Evolutionary conservation across 2,888 invertebrate genomes (phyloP).

Genomic region (Nemotelus pantherinus): DNA sequence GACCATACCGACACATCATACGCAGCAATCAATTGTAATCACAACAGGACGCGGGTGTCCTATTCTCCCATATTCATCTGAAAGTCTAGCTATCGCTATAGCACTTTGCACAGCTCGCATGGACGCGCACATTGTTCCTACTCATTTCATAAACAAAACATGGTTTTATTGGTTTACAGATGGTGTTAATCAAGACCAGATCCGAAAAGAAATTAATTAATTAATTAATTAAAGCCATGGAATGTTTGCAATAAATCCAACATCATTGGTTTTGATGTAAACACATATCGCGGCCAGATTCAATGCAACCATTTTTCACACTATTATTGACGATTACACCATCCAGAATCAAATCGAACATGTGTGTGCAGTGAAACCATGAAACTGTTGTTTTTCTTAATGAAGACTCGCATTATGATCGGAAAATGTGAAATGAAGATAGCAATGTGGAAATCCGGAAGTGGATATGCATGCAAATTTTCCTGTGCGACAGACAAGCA

Average conservation of each 20-base stretch:
- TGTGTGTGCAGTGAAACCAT: background rate
- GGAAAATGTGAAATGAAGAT: background rate
- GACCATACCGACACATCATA: background rate
- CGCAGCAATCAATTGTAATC: constrained; percentile 1
- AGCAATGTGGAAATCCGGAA: background rate
- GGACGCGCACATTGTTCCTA: background rate
- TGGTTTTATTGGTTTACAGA: constrained; percentile 32
- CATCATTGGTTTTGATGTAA: constrained; percentile 37
- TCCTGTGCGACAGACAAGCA: background rate
- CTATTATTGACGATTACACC: constrained; percentile 3
- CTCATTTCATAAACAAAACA: constrained; percentile 33
- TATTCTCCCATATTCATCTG: constrained; percentile 7
- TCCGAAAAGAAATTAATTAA: constrained; percentile 40
- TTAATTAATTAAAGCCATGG: constrained; percentile 34
- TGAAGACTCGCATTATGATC: background rate
- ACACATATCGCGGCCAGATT: constrained; percentile 36
- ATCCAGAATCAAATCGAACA: background rate
- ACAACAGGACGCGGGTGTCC: background rate
- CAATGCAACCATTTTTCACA: constrained; percentile 7
- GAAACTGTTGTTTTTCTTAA: background rate
- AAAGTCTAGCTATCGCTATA: background rate
- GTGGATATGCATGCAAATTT: background rate
- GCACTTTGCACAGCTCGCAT: too few species aligned
- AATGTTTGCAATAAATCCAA: constrained; percentile 31
- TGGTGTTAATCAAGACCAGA: constrained; percentile 33